Evolutionary conservation across 2,888 invertebrate genomes (phyloP).

Genomic region (Cerastoderma edule): DNA sequence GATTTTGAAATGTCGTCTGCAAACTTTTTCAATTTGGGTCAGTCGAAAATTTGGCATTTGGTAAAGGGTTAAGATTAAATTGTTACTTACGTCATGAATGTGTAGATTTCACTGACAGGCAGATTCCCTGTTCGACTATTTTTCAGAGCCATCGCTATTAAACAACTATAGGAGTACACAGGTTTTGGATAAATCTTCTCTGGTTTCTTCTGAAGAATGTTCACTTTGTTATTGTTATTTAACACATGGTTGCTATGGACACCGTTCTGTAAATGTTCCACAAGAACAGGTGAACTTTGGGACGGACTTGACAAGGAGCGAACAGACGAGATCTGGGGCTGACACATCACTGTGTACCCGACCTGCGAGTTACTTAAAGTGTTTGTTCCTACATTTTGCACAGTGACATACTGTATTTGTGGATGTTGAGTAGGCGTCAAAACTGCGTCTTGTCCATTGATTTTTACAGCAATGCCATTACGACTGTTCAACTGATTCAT

Average conservation of each 20-base stretch:
- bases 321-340: constrained; percentile 48
- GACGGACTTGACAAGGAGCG: constrained; percentile 61
- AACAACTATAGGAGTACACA: constrained; percentile 98
- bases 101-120: constrained; percentile 99
- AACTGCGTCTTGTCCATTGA: constrained; percentile 62
- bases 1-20: too few species aligned
- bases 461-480: constrained; percentile 59
- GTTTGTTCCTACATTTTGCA: constrained; percentile 47
- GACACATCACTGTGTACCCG: constrained; percentile 57
- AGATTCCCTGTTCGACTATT: constrained; percentile 97
- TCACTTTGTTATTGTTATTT: constrained; percentile 56
- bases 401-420: constrained; percentile 63
- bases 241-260: constrained; percentile 35
- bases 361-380: constrained; percentile 49
- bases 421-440: constrained; percentile 58
- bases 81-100: constrained; percentile 96
- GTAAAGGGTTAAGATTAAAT: too few species aligned
- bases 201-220: constrained; percentile 36
- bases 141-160: constrained; percentile 98
- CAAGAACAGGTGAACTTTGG: constrained; percentile 72
- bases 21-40: too few species aligned
- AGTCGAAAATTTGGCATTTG: too few species aligned
- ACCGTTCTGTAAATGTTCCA: constrained; percentile 70
- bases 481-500: constrained; percentile 50
- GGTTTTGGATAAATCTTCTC: constrained; percentile 92